Evolutionary conservation across 2,888 invertebrate genomes (phyloP).

Genomic region (Agrotis puta): DNA sequence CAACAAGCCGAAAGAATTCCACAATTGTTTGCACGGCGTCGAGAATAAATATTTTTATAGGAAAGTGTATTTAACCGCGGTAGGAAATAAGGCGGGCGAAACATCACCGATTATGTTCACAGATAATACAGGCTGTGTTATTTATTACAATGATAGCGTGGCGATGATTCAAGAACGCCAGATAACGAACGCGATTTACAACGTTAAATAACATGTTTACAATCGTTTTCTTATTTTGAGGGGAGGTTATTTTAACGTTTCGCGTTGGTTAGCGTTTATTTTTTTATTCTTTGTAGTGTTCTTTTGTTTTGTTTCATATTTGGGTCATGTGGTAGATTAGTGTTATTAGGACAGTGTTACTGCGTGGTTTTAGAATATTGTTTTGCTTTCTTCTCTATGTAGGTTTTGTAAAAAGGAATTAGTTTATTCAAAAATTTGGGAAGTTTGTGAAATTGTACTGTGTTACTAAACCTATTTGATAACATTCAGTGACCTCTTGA

Average conservation of each 20-base stretch:
- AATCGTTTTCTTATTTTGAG: slow-evolving; percentile 74
- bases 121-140: slow-evolving; percentile 83
- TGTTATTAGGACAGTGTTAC: slow-evolving; percentile 29
- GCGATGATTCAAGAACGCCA: slow-evolving; percentile 87
- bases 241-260: slow-evolving; percentile 43
- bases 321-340: slow-evolving; percentile 27
- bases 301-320: slow-evolving; percentile 51
- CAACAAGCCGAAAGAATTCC: slow-evolving; percentile 71
- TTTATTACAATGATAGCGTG: slow-evolving; percentile 85
- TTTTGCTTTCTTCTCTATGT: background rate
- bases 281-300: slow-evolving; percentile 36
- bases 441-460: no score
- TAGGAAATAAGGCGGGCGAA: slow-evolving; percentile 84
- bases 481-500: background rate
- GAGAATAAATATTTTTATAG: slow-evolving; percentile 83
- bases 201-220: slow-evolving; percentile 83
- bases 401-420: background rate
- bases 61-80: slow-evolving; percentile 82
- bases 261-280: slow-evolving; percentile 30
- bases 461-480: background rate
- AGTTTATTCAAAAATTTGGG: background rate
- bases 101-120: slow-evolving; percentile 84
- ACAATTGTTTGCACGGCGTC: slow-evolving; percentile 71
- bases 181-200: slow-evolving; percentile 85
- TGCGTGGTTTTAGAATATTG: slow-evolving; percentile 1